phyloP scores from a whole-genome alignment of 2,113 vertebrate genomes.

The Pterocles orientalis region DNA sequence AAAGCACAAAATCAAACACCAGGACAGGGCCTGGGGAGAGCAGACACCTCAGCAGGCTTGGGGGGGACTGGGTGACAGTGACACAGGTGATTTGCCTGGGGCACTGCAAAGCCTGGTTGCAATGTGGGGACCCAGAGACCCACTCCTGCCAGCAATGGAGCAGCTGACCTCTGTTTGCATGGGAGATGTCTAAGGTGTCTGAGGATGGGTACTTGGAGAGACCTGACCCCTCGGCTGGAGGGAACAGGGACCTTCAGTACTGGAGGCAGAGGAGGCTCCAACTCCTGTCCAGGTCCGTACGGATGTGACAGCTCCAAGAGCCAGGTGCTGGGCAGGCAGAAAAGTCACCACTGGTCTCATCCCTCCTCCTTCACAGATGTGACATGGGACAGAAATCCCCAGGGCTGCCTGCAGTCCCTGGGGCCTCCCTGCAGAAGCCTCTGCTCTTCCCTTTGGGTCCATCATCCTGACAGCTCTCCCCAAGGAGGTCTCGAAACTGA shows the following conservation, averaged over 20 bases:
- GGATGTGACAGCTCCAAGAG: background rate
- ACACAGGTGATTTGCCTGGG: background rate
- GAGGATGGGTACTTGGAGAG: background rate
- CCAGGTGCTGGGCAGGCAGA: background rate
- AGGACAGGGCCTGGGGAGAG: background rate
- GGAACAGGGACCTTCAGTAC: background rate
- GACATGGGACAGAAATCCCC: background rate
- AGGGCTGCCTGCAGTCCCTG: background rate
- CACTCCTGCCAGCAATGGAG: background rate
- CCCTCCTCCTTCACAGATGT: background rate
- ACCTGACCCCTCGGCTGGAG: background rate
- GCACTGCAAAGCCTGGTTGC: background rate
- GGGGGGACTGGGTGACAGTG: background rate
- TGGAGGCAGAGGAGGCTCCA: background rate
- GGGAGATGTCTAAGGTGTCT: background rate
- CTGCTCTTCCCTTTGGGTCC: background rate
- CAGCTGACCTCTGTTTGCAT: background rate
- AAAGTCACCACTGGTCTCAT: background rate
- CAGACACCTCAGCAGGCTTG: background rate
- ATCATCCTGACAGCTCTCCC: background rate
- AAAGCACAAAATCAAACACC: background rate
- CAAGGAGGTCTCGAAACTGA: background rate
- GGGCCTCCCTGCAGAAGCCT: background rate
- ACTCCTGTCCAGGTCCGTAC: rapidly evolving
- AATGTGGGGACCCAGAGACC: background rate